phyloP scores from a whole-genome alignment of 2,113 vertebrate species.

The Clarias macrocephalus region DNA sequence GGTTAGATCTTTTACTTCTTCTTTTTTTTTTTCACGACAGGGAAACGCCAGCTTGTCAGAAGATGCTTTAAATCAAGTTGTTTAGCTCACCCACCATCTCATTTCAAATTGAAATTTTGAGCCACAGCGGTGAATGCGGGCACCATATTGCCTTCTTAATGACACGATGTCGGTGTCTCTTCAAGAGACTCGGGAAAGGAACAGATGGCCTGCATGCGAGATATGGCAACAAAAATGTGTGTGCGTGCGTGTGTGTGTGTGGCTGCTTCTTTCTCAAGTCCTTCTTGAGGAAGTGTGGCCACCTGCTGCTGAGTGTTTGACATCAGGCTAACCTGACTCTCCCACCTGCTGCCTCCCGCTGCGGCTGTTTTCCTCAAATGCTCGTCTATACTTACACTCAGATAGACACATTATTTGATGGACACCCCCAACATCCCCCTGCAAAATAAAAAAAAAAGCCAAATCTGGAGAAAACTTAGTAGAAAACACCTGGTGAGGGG shows the following conservation, averaged over 20 bases:
- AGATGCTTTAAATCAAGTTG: slow-evolving; percentile 2
- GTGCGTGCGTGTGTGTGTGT: slow-evolving; percentile 31
- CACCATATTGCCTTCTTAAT: slow-evolving; percentile 25
- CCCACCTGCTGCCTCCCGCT: slow-evolving; percentile 21
- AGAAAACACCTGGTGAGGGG: slow-evolving; percentile 7
- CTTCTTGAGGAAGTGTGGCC: slow-evolving; percentile 6
- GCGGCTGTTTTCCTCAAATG: slow-evolving; percentile 11
- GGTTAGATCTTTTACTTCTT: background rate
- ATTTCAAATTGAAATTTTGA: slow-evolving; percentile 29
- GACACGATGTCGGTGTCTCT: slow-evolving; percentile 40
- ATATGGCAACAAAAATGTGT: slow-evolving; percentile 24
- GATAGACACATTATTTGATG: slow-evolving; percentile 13
- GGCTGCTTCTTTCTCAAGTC: background rate
- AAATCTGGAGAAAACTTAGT: background rate
- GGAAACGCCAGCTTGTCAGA: background rate
- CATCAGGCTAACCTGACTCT: slow-evolving; percentile 20
- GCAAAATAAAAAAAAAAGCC: background rate
- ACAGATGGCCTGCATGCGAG: slow-evolving; percentile 52
- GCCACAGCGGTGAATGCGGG: slow-evolving; percentile 2
- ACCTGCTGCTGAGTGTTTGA: slow-evolving; percentile 36
- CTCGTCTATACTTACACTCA: background rate
- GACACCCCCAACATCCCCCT: background rate
- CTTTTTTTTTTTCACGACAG: background rate
- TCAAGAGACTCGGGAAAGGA: slow-evolving; percentile 26
- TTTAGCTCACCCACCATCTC: slow-evolving; percentile 1